Evolutionary conservation across 2,888 invertebrate species (phyloP).

Genomic region (Gandaritis pyraliata): DNA sequence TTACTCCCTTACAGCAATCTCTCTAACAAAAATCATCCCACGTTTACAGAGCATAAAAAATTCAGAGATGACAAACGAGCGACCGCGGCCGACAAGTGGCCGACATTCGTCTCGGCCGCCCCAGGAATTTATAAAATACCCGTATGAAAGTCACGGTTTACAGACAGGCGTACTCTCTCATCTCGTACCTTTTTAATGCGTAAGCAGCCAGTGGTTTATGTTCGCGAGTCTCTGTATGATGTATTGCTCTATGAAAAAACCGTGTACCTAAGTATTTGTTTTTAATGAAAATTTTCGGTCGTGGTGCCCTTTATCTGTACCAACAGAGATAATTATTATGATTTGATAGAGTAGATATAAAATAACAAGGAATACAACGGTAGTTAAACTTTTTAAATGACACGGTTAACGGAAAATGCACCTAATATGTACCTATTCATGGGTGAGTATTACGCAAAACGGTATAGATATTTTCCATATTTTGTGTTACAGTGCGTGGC

Average conservation of each 20-base stretch:
- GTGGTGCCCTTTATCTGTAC: too few species aligned
- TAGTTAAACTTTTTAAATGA: too few species aligned
- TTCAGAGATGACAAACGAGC: conserved; percentile 65
- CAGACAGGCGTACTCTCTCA: conserved; percentile 55
- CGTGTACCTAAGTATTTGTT: not conserved
- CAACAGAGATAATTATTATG: too few species aligned
- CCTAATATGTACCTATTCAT: too few species aligned
- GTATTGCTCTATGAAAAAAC: conserved; percentile 30
- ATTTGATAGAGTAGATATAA: too few species aligned
- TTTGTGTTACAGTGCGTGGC: too few species aligned
- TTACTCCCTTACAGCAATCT: conserved; percentile 32
- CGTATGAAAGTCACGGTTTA: conserved; percentile 60
- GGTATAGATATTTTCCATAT: too few species aligned
- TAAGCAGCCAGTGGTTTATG: conserved; percentile 47
- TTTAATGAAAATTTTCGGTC: too few species aligned
- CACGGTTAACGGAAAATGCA: too few species aligned
- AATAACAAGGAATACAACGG: too few species aligned
- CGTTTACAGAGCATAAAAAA: conserved; percentile 61
- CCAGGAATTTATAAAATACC: conserved; percentile 56
- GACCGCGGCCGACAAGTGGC: conserved; percentile 60
- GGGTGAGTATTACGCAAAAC: too few species aligned
- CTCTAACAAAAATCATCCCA: conserved; percentile 46
- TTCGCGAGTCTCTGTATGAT: conserved; percentile 32
- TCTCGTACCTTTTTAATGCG: conserved; percentile 47
- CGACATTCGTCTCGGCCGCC: conserved; percentile 60